phyloP scores from a whole-genome alignment of 2,113 vertebrate species.

The Proteles cristata region DNA sequence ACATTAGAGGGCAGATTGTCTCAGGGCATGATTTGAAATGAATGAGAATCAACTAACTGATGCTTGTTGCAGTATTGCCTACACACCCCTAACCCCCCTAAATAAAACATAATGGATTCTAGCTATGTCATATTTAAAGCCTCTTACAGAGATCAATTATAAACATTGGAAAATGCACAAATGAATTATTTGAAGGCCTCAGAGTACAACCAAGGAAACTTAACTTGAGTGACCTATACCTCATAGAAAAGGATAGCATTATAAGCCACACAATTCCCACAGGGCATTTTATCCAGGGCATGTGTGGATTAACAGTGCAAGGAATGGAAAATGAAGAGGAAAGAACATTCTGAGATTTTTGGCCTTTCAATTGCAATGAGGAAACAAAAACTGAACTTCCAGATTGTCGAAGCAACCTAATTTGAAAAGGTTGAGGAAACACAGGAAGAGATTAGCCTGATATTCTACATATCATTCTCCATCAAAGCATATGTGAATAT shows the following conservation, averaged over 20 bases:
- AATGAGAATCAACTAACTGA: background rate
- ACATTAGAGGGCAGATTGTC: background rate
- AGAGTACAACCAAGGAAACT: background rate
- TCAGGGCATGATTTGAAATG: background rate
- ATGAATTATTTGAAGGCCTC: background rate
- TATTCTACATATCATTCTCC: background rate
- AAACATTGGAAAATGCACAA: background rate
- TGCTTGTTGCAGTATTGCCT: background rate
- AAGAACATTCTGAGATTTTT: background rate
- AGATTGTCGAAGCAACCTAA: background rate
- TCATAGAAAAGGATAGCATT: background rate
- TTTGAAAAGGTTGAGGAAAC: background rate
- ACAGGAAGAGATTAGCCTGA: background rate
- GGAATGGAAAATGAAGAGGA: background rate
- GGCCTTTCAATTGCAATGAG: background rate
- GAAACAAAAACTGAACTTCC: background rate
- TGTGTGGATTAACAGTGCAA: background rate
- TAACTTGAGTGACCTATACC: background rate
- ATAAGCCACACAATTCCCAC: background rate
- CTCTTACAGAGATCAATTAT: background rate
- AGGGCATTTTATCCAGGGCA: background rate
- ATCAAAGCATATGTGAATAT: background rate
- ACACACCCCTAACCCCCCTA: background rate
- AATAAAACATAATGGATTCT: background rate
- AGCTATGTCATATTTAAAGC: background rate